phyloP scores from a whole-genome alignment of 2,888 invertebrate genomes.

The Stenurella melanura region DNA sequence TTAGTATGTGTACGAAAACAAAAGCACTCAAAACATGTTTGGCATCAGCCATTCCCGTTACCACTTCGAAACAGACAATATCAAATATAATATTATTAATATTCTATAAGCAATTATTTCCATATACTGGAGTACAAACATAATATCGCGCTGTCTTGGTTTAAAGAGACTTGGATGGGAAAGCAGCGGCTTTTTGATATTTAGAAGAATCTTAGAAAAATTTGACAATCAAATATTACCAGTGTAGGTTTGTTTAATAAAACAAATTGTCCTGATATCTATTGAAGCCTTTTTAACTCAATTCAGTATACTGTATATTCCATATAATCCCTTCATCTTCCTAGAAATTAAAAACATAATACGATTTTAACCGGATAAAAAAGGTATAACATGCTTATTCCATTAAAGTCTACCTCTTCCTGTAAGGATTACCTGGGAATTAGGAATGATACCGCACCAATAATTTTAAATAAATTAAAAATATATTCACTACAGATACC shows the following conservation, averaged over 20 bases:
- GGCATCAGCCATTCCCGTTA: too few species aligned
- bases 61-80: too few species aligned
- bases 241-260: not conserved
- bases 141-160: too few species aligned
- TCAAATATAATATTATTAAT: too few species aligned
- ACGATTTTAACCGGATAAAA: not conserved
- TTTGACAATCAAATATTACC: not conserved
- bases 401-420: not conserved
- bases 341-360: not conserved
- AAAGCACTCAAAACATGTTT: too few species aligned
- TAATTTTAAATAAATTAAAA: slow-evolving; percentile 19
- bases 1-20: too few species aligned
- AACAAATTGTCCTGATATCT: not conserved
- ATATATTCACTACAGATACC: not conserved
- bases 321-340: not conserved
- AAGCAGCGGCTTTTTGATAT: too few species aligned
- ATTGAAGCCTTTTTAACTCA: not conserved
- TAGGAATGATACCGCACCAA: not conserved
- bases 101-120: too few species aligned
- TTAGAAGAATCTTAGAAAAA: too few species aligned
- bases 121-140: too few species aligned
- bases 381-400: not conserved
- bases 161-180: too few species aligned
- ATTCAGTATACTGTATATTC: not conserved
- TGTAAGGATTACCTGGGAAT: not conserved